Percentiles rank a stretch among this genome's conserved stretches.
Evolutionary conservation across 1,140 invertebrate species (phyloP).

Genomic region (Amphibalanus amphitrite): DNA sequence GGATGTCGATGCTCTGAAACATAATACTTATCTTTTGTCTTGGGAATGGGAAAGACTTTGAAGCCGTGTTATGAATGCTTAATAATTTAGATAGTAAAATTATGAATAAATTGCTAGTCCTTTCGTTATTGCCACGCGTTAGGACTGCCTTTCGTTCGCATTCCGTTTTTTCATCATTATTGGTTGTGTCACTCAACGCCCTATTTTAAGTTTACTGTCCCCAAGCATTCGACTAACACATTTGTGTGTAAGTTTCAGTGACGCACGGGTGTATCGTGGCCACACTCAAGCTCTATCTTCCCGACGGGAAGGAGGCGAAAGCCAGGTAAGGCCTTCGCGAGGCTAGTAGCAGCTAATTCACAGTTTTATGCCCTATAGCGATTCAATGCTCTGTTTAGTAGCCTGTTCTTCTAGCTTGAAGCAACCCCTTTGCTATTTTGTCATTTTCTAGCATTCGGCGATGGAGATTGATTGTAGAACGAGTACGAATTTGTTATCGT

Average conservation of each 20-base stretch:
- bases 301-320: slow-evolving; percentile 87
- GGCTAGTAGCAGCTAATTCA: too few species aligned
- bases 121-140: not conserved
- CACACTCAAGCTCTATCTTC: slow-evolving; percentile 72
- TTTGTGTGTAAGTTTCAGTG: slow-evolving; percentile 36
- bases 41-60: not conserved
- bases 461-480: too few species aligned
- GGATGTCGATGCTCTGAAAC: too few species aligned
- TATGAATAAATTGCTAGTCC: not conserved
- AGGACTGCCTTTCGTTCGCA: not conserved
- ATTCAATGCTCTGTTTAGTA: too few species aligned
- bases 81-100: slow-evolving; percentile 7
- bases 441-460: too few species aligned
- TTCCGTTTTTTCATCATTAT: slow-evolving; percentile 12
- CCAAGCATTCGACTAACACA: too few species aligned
- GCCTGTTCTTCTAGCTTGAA: too few species aligned
- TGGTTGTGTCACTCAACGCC: too few species aligned
- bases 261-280: slow-evolving; percentile 93
- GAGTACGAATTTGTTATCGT: too few species aligned
- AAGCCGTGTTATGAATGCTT: not conserved
- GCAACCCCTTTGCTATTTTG: too few species aligned
- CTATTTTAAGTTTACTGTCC: too few species aligned
- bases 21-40: not conserved
- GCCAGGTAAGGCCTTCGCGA: slow-evolving; percentile 30
- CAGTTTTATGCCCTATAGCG: too few species aligned